Evolutionary conservation across 2,797 vertebrate genomes (phyloP).

Genomic region (Tangara arthus): DNA sequence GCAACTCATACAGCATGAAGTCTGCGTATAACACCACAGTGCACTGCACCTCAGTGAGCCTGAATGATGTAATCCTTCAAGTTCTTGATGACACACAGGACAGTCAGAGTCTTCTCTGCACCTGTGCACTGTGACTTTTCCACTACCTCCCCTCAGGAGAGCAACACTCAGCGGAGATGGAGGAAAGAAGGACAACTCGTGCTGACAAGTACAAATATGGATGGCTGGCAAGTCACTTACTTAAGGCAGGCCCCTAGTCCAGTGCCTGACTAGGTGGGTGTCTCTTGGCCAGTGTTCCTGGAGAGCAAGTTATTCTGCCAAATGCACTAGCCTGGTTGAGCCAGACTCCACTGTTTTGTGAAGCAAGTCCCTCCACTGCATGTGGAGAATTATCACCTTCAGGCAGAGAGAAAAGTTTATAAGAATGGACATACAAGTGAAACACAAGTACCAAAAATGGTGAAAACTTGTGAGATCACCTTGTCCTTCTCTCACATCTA

Average conservation of each 20-base stretch:
- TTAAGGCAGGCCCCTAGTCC: not conserved
- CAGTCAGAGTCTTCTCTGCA: not conserved
- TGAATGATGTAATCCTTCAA: not conserved
- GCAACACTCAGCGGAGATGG: not conserved
- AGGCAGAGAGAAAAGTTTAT: not conserved
- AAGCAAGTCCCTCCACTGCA: not conserved
- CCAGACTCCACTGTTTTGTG: not conserved
- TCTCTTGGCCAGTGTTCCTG: not conserved
- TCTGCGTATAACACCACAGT: not conserved
- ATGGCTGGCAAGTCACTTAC: not conserved
- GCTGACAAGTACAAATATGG: not conserved
- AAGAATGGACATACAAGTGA: not conserved
- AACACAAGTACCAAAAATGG: not conserved
- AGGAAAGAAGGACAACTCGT: not conserved
- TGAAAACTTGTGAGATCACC: conserved; percentile 4
- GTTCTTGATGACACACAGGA: not conserved
- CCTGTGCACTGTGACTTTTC: not conserved
- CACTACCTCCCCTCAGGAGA: not conserved
- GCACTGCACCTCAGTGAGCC: not conserved
- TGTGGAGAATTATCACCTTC: not conserved
- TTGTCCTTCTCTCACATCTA: conserved; percentile 9
- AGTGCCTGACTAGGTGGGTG: not conserved
- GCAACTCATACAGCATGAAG: not conserved
- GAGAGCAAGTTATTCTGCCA: not conserved
- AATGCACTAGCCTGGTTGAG: not conserved